phyloP scores from a whole-genome alignment of 2,888 invertebrate genomes.

The Cosmia pyralina region DNA sequence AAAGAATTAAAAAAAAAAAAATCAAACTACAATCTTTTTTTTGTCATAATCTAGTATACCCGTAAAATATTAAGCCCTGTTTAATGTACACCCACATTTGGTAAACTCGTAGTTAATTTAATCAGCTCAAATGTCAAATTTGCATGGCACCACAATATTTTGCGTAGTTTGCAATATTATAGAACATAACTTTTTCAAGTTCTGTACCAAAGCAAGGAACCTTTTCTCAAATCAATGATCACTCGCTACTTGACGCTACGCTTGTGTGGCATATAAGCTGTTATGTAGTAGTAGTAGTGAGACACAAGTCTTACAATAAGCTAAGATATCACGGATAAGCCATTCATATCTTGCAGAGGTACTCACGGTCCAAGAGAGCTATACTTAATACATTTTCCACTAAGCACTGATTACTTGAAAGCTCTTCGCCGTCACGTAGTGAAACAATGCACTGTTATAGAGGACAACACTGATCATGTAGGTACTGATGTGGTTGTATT shows the following conservation, averaged over 20 bases:
- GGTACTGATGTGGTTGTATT: not conserved
- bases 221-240: no score
- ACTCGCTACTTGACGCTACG: no score
- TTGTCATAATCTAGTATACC: not conserved
- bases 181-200: no score
- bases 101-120: no score
- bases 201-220: no score
- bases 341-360: constrained; percentile 39
- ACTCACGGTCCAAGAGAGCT: not conserved
- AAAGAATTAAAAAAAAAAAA: not conserved
- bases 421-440: constrained; percentile 53
- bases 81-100: no score
- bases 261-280: no score
- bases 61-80: not conserved
- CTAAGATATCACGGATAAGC: constrained; percentile 27
- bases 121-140: no score
- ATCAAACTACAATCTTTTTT: no score
- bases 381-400: constrained; percentile 52
- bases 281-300: no score
- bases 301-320: not conserved
- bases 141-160: no score
- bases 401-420: constrained; percentile 59
- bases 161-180: no score
- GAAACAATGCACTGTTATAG: constrained; percentile 51
- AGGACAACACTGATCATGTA: constrained; percentile 12